These are phyloP conservation scores for Doryteuthis pealeii DNA, from an alignment of 1,140 invertebrate species.

Conservation along the genomic window DNA sequence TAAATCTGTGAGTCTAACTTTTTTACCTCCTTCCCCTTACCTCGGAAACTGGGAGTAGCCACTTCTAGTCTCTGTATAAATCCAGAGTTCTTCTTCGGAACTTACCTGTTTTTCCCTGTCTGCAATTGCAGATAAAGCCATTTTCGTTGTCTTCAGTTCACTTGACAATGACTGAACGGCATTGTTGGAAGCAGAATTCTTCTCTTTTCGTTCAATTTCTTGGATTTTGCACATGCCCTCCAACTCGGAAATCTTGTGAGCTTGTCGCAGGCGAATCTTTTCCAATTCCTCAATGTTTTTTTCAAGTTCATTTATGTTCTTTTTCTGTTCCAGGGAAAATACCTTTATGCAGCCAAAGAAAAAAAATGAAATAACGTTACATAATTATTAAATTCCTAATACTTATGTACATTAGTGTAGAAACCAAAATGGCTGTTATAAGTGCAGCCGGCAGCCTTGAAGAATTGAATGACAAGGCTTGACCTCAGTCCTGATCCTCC, in stretches of 20 bases:
- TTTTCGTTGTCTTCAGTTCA: constrained; percentile 58
- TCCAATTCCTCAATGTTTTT: constrained; percentile 55
- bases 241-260: constrained; percentile 52
- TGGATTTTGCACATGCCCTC: constrained; percentile 40
- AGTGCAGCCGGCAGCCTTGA: too few relatives aligned
- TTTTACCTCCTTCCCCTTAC: too few relatives aligned
- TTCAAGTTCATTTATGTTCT: constrained; percentile 52
- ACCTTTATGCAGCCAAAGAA: constrained; percentile 30
- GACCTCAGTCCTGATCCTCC: too few relatives aligned
- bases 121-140: constrained; percentile 48
- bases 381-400: too few relatives aligned
- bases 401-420: too few relatives aligned
- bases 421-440: too few relatives aligned
- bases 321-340: constrained; percentile 51
- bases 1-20: too few relatives aligned
- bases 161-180: constrained; percentile 58
- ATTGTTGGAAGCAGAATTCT: constrained; percentile 47
- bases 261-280: constrained; percentile 51
- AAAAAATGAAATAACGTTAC: too few relatives aligned
- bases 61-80: too few relatives aligned
- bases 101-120: constrained; percentile 58
- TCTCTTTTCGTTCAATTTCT: constrained; percentile 40
- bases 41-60: too few relatives aligned
- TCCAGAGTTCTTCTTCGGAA: too few relatives aligned
- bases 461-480: too few relatives aligned